These are phyloP conservation scores for Scaeva pyrastri DNA, from an alignment of 2,888 invertebrate species.

Conservation along the genomic window DNA sequence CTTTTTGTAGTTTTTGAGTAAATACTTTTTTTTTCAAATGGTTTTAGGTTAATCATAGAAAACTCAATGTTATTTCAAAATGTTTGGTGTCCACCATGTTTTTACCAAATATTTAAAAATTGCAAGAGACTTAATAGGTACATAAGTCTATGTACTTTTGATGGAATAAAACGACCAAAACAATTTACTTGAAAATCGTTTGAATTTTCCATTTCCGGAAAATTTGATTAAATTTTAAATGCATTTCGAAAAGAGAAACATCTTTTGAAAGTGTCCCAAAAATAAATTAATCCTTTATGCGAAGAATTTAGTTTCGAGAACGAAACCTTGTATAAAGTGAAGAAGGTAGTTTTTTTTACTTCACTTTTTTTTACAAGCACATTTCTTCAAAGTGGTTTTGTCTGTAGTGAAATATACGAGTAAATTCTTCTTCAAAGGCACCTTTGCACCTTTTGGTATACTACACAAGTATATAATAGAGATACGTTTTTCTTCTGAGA, in stretches of 20 bases:
- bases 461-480: too few species aligned
- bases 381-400: conserved; percentile 3
- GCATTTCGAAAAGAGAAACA: neutral
- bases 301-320: neutral
- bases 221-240: neutral
- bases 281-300: conserved; percentile 1
- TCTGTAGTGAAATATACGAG: neutral
- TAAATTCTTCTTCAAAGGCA: neutral
- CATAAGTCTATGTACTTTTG: too few species aligned
- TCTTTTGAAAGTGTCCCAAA: neutral
- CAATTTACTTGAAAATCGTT: neutral
- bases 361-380: neutral
- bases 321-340: neutral
- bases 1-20: neutral
- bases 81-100: too few species aligned
- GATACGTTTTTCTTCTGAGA: neutral
- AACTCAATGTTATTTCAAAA: too few species aligned
- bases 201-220: neutral
- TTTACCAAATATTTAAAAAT: too few species aligned
- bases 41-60: too few species aligned
- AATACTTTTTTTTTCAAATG: neutral
- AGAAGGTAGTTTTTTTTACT: neutral
- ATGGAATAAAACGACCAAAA: too few species aligned
- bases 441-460: neutral
- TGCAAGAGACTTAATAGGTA: neutral